These are phyloP conservation scores for Lagocephalus sceleratus DNA, from an alignment of 2,797 vertebrate genomes.

Conservation along the genomic window DNA sequence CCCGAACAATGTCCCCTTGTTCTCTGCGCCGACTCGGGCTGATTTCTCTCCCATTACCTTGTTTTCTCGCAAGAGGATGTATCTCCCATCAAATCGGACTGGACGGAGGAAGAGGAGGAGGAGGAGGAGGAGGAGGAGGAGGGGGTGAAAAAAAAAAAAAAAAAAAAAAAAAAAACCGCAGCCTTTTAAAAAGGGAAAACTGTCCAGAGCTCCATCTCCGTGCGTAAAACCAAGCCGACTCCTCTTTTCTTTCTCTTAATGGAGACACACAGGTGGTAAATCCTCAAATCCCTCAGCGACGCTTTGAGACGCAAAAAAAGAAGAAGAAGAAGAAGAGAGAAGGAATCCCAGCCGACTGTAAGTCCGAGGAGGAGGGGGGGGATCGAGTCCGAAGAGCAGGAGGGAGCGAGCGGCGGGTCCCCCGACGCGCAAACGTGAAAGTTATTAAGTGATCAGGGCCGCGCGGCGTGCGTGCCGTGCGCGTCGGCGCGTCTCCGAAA, in stretches of 20 bases:
- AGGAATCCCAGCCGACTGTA: conserved; percentile 25
- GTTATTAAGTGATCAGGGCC: conserved; percentile 36
- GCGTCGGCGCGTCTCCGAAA: conserved; percentile 26
- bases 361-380: conserved; percentile 35
- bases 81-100: conserved; percentile 32
- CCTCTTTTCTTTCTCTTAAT: conserved; percentile 21
- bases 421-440: conserved; percentile 31
- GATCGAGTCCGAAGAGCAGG: conserved; percentile 17
- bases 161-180: not conserved
- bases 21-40: conserved; percentile 48
- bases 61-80: conserved; percentile 33
- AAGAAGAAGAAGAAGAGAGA: not conserved
- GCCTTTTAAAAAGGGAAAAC: conserved; percentile 48
- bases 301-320: conserved; percentile 11
- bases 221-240: conserved; percentile 38
- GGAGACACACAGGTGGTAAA: conserved; percentile 40
- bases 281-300: conserved; percentile 38
- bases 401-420: conserved; percentile 36
- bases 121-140: not conserved
- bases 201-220: conserved; percentile 70
- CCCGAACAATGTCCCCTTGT: conserved; percentile 70
- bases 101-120: not conserved
- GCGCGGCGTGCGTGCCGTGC: conserved; percentile 1
- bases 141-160: not conserved
- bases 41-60: conserved; percentile 71